phyloP scores from a whole-genome alignment of 2,113 vertebrate genomes.

The Tor tambroides region DNA sequence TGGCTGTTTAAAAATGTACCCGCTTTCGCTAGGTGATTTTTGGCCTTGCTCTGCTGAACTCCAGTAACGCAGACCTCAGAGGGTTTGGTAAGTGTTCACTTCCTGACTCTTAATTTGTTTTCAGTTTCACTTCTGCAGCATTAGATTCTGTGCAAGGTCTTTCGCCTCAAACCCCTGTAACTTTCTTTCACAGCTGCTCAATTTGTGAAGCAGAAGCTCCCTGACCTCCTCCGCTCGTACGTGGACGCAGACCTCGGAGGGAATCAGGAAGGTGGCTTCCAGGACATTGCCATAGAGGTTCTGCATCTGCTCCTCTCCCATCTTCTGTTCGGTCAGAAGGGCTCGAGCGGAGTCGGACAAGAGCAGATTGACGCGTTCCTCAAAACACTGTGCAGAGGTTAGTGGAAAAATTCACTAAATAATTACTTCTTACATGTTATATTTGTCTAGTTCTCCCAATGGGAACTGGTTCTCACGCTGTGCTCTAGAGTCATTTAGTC shows the following conservation, averaged over 20 bases:
- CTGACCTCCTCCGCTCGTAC: conserved; percentile 97
- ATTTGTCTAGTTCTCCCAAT: not conserved
- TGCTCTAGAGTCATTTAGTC: not conserved
- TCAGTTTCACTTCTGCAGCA: not conserved
- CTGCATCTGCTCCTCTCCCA: conserved; percentile 99
- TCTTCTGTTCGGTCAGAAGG: conserved; percentile 99
- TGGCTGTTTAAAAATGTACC: not conserved
- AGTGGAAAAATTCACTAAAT: conserved; percentile 46
- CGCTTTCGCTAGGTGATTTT: conserved; percentile 87
- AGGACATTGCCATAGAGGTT: conserved; percentile 99
- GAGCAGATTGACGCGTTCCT: conserved; percentile 99
- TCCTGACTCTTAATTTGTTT: not conserved
- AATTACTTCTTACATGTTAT: not conserved
- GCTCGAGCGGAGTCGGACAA: conserved; percentile 97
- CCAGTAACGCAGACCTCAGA: conserved; percentile 92
- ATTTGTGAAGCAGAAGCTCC: conserved; percentile 99
- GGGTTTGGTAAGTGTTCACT: conserved; percentile 87
- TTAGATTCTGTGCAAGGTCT: not conserved
- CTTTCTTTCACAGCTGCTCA: conserved; percentile 79
- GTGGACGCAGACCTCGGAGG: conserved; percentile 98
- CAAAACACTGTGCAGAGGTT: conserved; percentile 98
- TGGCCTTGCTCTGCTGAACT: conserved; percentile 96
- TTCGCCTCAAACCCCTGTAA: not conserved
- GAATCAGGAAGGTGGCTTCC: conserved; percentile 99
- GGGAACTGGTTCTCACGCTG: not conserved